phyloP scores from a whole-genome alignment of 2,888 invertebrate species.

The Cheilosia urbana region DNA sequence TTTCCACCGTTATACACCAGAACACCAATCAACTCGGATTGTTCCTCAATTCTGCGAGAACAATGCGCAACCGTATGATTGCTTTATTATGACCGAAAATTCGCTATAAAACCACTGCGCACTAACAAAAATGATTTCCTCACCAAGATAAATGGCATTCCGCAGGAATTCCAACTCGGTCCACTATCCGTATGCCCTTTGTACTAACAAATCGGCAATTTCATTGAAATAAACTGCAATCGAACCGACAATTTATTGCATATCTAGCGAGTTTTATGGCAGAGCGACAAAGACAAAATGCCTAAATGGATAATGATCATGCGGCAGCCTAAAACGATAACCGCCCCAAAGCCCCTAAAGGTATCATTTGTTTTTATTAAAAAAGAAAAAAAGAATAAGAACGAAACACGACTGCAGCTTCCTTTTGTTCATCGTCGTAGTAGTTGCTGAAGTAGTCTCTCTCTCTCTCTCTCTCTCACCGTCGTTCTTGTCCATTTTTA shows the following conservation, averaged over 20 bases:
- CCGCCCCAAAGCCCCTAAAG: conserved; percentile 56
- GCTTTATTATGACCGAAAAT: conserved; percentile 26
- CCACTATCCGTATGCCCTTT: conserved; percentile 36
- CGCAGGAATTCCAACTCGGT: conserved; percentile 45
- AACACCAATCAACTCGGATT: too few species aligned
- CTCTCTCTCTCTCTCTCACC: too few species aligned
- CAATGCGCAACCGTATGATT: conserved; percentile 16
- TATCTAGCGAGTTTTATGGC: not conserved
- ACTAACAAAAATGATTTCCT: not conserved
- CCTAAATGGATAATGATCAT: conserved; percentile 52
- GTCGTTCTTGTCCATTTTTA: conserved; percentile 43
- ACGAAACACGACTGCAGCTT: conserved; percentile 34
- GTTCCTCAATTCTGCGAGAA: not conserved
- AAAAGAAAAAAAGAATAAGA: not conserved
- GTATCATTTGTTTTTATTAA: conserved; percentile 60
- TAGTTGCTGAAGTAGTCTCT: not conserved
- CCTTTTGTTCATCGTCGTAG: conserved; percentile 56
- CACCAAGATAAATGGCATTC: conserved; percentile 29
- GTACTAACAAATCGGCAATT: conserved; percentile 31
- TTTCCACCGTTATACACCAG: not conserved
- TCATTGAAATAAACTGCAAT: conserved; percentile 41
- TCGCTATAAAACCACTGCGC: not conserved
- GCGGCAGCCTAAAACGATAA: conserved; percentile 52
- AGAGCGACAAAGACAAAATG: conserved; percentile 58
- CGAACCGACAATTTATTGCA: conserved; percentile 51